These are phyloP conservation scores for Dascyllus trimaculatus DNA, from an alignment of 2,113 vertebrate genomes.

Conservation along the genomic window DNA sequence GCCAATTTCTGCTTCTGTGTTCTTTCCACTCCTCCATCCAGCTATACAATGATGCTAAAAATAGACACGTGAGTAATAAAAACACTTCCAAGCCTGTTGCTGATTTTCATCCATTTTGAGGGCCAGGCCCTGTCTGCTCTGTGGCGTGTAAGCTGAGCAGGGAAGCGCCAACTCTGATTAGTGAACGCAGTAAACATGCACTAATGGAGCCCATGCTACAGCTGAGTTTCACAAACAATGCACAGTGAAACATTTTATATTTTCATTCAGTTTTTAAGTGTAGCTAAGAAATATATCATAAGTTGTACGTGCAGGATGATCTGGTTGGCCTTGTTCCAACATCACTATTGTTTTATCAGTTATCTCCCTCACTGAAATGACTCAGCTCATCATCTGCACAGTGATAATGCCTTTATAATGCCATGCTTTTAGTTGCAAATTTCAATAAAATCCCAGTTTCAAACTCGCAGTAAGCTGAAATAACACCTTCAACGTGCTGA, in stretches of 20 bases:
- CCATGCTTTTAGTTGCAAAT: background rate
- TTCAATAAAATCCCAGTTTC: background rate
- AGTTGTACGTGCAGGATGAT: background rate
- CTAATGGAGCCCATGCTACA: constrained; percentile 61
- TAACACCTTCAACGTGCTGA: background rate
- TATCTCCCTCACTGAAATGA: background rate
- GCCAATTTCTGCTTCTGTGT: constrained; percentile 44
- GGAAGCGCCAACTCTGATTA: constrained; percentile 66
- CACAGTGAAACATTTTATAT: constrained; percentile 24
- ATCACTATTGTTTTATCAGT: background rate
- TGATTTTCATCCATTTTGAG: constrained; percentile 53
- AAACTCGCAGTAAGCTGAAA: background rate
- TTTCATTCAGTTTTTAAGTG: constrained; percentile 17
- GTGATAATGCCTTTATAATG: background rate
- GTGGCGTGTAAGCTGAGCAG: constrained; percentile 56
- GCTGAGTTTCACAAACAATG: constrained; percentile 28
- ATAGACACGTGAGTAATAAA: constrained; percentile 72
- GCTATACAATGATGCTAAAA: constrained; percentile 72
- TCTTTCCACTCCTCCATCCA: constrained; percentile 72
- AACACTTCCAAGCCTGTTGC: constrained; percentile 71
- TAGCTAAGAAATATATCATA: background rate
- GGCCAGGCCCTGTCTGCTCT: constrained; percentile 61
- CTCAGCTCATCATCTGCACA: background rate
- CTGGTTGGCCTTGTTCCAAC: background rate
- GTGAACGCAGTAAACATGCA: constrained; percentile 56